Percentiles rank a stretch among this genome's conserved stretches.
phyloP scores from a whole-genome alignment of 2,888 invertebrate species.

The Rhopalosiphum nymphaeae region DNA sequence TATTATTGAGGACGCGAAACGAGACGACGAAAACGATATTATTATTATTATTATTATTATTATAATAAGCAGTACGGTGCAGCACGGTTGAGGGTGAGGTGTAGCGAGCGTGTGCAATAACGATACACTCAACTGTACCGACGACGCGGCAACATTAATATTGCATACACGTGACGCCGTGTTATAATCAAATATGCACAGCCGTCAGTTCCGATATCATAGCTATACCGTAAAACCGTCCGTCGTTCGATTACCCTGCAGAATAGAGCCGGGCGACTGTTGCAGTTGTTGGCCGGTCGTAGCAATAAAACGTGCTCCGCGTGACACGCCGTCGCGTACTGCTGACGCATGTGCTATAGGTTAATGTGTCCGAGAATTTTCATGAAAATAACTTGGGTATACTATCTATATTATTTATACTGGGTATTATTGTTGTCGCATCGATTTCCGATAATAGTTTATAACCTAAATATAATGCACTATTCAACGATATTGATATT shows the following conservation, averaged over 20 bases:
- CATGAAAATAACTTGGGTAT: background rate
- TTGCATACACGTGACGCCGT: slow-evolving; percentile 54
- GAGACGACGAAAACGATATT: background rate
- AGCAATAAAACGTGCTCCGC: background rate
- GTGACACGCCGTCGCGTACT: background rate
- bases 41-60: background rate
- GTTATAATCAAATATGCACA: slow-evolving; percentile 27
- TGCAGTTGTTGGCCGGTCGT: background rate
- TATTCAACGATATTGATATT: too few species aligned
- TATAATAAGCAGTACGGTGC: background rate
- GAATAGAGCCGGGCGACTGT: background rate
- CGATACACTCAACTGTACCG: background rate
- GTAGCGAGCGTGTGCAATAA: background rate
- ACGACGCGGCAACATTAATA: slow-evolving; percentile 33
- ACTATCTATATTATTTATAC: background rate
- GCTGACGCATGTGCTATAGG: background rate
- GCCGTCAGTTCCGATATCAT: background rate
- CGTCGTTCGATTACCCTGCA: background rate
- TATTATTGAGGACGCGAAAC: background rate
- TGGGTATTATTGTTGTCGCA: background rate
- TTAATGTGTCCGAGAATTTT: background rate
- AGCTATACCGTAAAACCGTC: background rate
- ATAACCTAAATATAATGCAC: too few species aligned
- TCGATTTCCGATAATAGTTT: background rate
- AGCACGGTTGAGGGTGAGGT: background rate